These are phyloP conservation scores for Biston stratarius DNA, from an alignment of 2,888 invertebrate species.

Conservation along the genomic window DNA sequence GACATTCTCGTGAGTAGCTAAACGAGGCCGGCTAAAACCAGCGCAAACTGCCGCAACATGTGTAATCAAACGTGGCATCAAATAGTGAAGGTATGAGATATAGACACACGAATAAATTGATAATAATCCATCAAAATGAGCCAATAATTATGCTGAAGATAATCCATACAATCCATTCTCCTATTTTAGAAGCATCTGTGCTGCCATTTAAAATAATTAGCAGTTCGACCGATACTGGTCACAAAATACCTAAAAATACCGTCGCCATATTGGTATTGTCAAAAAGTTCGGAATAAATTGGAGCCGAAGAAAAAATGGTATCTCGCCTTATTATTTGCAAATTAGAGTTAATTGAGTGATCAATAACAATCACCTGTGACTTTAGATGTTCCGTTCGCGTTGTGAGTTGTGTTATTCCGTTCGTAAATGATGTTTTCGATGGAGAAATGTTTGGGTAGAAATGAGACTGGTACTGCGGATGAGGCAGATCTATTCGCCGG, in stretches of 20 bases:
- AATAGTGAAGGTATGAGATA: too few species aligned
- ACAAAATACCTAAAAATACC: conserved; percentile 84
- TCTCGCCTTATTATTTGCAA: conserved; percentile 70
- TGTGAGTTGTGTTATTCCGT: conserved; percentile 73
- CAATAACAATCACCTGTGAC: conserved; percentile 68
- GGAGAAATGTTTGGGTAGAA: conserved; percentile 78
- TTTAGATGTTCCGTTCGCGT: conserved; percentile 82
- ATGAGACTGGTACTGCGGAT: conserved; percentile 67
- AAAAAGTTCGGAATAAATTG: conserved; percentile 79
- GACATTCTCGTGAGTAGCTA: too few species aligned
- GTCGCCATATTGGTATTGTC: conserved; percentile 87
- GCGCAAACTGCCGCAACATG: too few species aligned
- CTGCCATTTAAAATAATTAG: conserved; percentile 66
- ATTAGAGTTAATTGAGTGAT: conserved; percentile 73
- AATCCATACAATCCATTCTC: not conserved
- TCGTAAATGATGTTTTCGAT: conserved; percentile 82
- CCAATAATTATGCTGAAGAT: not conserved
- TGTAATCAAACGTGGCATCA: too few species aligned
- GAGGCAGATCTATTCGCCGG: conserved; percentile 71
- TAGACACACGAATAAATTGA: too few species aligned
- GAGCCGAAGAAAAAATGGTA: conserved; percentile 83
- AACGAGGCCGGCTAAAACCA: too few species aligned
- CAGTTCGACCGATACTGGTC: conserved; percentile 72
- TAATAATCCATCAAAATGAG: not conserved
- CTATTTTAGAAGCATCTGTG: conserved; percentile 35